Conservation (phyloP, 2,888 invertebrate species). For the Pyrrhia umbra region DNA sequence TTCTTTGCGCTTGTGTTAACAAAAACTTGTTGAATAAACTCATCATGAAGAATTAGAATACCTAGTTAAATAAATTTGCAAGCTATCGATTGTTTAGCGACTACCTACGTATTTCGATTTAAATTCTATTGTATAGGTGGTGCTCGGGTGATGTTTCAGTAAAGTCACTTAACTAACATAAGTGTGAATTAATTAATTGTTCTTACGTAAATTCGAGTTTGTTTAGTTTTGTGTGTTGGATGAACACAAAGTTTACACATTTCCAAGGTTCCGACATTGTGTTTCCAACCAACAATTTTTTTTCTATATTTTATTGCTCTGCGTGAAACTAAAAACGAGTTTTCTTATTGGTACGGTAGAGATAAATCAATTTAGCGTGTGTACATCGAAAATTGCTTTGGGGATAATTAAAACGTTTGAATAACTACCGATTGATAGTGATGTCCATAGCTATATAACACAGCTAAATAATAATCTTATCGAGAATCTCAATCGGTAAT, state of each 20-base stretch:
- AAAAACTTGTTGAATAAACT: constrained; percentile 52
- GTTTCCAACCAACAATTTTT: constrained; percentile 42
- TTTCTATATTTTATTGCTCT: constrained; percentile 58
- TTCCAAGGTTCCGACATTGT: constrained; percentile 64
- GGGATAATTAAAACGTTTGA: constrained; percentile 39
- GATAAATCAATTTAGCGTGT: constrained; percentile 48
- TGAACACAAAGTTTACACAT: constrained; percentile 67
- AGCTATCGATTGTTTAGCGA: constrained; percentile 33
- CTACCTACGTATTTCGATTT: constrained; percentile 43
- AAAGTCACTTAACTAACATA: constrained; percentile 31
- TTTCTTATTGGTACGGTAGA: constrained; percentile 33
- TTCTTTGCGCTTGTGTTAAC: constrained; percentile 46
- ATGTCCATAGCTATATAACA: constrained; percentile 22
- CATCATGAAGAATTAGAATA: constrained; percentile 37
- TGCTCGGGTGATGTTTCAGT: constrained; percentile 21
- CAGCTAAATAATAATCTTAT: constrained; percentile 33
- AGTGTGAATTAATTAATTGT: constrained; percentile 53
- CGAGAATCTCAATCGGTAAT: constrained; percentile 27
- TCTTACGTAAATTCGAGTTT: constrained; percentile 46
- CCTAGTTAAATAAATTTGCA: constrained; percentile 34
- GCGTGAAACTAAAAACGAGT: constrained; percentile 61
- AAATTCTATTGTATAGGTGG: constrained; percentile 33
- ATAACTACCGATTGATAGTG: constrained; percentile 46
- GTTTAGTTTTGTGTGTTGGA: constrained; percentile 46
- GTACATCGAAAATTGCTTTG: constrained; percentile 35